Base-by-base conservation (phyloP, 2,113 vertebrate species). In the Gallinago undulata region DNA sequence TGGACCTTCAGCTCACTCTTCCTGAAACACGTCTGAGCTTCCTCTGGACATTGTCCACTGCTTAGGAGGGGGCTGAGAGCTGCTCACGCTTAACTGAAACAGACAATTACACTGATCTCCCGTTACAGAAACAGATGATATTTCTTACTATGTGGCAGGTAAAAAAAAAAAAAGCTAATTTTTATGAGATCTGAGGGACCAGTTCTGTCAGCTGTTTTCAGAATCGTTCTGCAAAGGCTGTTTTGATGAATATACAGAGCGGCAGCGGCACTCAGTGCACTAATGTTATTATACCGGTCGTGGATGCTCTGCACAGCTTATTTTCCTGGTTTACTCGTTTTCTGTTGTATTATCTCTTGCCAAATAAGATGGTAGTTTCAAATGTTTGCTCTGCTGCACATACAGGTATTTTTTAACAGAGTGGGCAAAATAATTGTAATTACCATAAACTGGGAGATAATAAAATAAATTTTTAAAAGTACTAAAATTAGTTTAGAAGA, bases 151-250 rank as follows among this genome's bases (percentile, higher is more conserved):
- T 21, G 2, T 35, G 59, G n/a, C 53, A 84, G 56, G 62, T 51
- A 41, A 67, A 68, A 68, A 43, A 41, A 67, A 68, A 68, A 43
- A 64, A 67, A 63, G n/a, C 37, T 73, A 31, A 39, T 76, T 77
- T 79, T 86, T 12, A 67, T 64, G 50, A 82, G 72, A 73, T 91
- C 25, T 53, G 89, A 89, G 67, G 37, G 62, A 56, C 25, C 28
- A 60, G 33, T 82, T 86, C 82, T 95, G 76, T 84, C 85, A 78
- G 37, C 47, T 64, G 43, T 73, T 96, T 91, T 64, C 81, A 89
- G 84, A 94, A 82, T 19, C 79, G 60, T 77, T 77, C 25, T 63
- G 37, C 59, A 82, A 63, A 67, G 60, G n/a, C 14, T 47, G 13
- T 94, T 88, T 81, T 93, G 84, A 84, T 86, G n/a, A 67, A 22